phyloP scores from a whole-genome alignment of 2,797 vertebrate species.

The Darevskia mixta region DNA sequence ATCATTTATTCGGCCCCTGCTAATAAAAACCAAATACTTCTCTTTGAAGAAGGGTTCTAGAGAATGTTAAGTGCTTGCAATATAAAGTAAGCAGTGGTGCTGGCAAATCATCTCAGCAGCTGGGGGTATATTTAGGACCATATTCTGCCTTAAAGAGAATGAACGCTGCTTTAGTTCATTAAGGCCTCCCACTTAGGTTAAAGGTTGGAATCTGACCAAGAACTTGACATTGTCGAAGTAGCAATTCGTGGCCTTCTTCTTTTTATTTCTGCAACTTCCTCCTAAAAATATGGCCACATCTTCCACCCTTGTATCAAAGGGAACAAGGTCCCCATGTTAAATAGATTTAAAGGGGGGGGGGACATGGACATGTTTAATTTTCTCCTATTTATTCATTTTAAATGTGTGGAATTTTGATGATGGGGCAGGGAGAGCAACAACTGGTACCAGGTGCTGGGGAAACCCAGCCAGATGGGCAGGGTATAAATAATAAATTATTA shows the following conservation, averaged over 20 bases:
- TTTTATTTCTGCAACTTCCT: neutral
- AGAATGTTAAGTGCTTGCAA: conserved; percentile 43
- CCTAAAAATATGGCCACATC: neutral
- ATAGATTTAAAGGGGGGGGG: neutral
- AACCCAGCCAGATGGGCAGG: too few species aligned
- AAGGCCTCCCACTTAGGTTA: neutral
- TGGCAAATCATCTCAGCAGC: conserved; percentile 42
- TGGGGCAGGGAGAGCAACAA: neutral
- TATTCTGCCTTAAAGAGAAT: neutral
- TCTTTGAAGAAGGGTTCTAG: conserved; percentile 39
- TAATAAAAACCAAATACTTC: conserved; percentile 24
- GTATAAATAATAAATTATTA: too few species aligned
- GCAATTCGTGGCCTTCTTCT: neutral
- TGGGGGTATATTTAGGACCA: neutral
- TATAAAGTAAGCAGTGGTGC: conserved; percentile 42
- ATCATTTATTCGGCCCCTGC: conserved; percentile 21
- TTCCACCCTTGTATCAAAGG: neutral
- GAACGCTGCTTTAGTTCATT: neutral
- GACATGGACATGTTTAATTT: neutral
- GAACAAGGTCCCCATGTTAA: neutral
- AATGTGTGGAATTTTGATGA: neutral
- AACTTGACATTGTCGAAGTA: neutral
- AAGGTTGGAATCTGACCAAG: conserved; percentile 9
- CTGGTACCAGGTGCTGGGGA: neutral
- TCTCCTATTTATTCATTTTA: neutral